phyloP scores from a whole-genome alignment of 2,888 invertebrate genomes.

The Ophraella communa region DNA sequence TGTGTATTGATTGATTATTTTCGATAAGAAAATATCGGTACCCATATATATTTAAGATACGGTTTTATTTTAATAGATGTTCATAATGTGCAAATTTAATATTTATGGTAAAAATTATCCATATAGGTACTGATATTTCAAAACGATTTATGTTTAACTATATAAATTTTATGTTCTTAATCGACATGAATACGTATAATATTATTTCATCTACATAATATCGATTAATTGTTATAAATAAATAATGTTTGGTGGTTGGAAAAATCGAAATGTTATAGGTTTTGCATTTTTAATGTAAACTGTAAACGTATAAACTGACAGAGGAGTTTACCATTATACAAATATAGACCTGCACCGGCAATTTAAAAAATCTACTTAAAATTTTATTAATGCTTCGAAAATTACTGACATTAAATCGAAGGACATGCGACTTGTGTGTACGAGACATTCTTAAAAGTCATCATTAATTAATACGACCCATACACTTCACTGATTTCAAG shows the following conservation, averaged over 20 bases:
- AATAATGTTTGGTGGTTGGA: conserved; percentile 12
- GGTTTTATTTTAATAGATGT: neutral
- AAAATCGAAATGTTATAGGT: conserved; percentile 23
- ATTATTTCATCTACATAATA: conserved; percentile 4
- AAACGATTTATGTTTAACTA: neutral
- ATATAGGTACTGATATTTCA: neutral
- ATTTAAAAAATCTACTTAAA: conserved; percentile 30
- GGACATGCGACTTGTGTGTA: conserved; percentile 31
- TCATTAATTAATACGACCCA: neutral
- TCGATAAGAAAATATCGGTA: too few species aligned
- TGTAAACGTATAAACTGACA: conserved; percentile 23
- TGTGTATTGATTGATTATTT: too few species aligned
- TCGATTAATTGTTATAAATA: conserved; percentile 21
- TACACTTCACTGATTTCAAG: neutral
- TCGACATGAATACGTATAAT: neutral
- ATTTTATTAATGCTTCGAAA: conserved; percentile 29
- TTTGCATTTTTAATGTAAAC: conserved; percentile 18
- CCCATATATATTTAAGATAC: too few species aligned
- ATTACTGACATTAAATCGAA: conserved; percentile 25
- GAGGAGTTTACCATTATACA: conserved; percentile 1
- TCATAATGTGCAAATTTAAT: neutral
- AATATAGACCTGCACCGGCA: conserved; percentile 17
- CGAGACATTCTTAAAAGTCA: neutral
- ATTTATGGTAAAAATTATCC: neutral
- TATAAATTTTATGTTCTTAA: neutral